Conservation (phyloP, 2,113 vertebrate genomes). For the Poeciliopsis retropinna region DNA sequence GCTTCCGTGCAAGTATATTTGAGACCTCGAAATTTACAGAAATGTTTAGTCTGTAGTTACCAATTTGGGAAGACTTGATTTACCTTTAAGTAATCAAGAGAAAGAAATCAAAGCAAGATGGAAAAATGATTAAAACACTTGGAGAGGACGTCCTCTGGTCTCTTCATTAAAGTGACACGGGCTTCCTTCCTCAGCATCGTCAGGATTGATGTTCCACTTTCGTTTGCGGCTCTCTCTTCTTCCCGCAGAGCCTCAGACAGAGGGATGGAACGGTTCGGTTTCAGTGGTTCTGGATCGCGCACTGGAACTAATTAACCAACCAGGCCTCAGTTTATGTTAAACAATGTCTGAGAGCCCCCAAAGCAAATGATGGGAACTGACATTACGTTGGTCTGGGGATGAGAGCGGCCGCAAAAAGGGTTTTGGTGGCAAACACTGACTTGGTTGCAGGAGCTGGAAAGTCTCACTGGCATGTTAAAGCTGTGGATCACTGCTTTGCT, state of each 20-base stretch:
- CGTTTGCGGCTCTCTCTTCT: conserved; percentile 36
- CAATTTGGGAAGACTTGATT: background rate
- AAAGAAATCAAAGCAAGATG: background rate
- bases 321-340: conserved; percentile 64
- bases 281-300: conserved; percentile 61
- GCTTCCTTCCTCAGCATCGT: conserved; percentile 29
- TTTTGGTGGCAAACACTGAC: conserved; percentile 33
- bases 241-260: conserved; percentile 26
- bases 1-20: background rate
- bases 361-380: conserved; percentile 64
- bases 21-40: background rate
- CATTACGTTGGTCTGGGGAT: conserved; percentile 65
- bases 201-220: conserved; percentile 69
- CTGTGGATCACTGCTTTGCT: conserved; percentile 46
- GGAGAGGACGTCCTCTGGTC: conserved; percentile 25
- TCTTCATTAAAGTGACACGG: conserved; percentile 60
- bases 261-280: conserved; percentile 39
- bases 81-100: background rate
- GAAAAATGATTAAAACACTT: conserved; percentile 4
- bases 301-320: conserved; percentile 76
- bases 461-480: conserved; percentile 37
- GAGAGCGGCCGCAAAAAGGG: conserved; percentile 57
- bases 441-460: conserved; percentile 7
- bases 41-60: background rate
- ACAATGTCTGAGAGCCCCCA: conserved; percentile 56